Base-by-base conservation (phyloP, 2,113 vertebrate species). In the Cyprinus carpio region DNA sequence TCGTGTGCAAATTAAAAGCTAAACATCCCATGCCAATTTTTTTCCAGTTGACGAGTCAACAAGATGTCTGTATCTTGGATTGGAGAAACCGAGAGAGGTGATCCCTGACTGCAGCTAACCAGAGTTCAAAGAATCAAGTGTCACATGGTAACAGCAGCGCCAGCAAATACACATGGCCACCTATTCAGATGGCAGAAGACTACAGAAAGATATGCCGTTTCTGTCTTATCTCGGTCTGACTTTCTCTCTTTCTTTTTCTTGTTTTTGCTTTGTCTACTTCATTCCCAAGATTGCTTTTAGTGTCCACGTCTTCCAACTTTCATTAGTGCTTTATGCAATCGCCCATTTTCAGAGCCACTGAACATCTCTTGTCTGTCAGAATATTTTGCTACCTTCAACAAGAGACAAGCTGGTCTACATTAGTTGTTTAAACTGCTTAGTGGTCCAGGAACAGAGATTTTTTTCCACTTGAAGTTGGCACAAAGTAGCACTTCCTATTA, bases 71-170 rank as follows among this genome's bases (percentile, higher is more conserved):
- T 43, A 43, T 16, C 49, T 84, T 37, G 20, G 54, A 79, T 43
- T 75, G 43, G 37, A 75, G 72, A 75, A 78, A 49, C 60, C 51
- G 25, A 79, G 46, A 43, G 40, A 43, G 40, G 40, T 43, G 40
- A 43, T 43, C 40, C 40, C 40, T 43, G 40, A 75, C 76, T 49
- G 65, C 82, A 79, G 62, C 71, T 75, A 82, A 29, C 51, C 46
- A 64, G 25, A 25, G 80, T 84, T 83, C 64, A 84, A 43, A 58
- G 77, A 78, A 87, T 89, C 82, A 88, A 87, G 86, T 87, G 84
- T 84, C 75, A 7, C 27, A 56, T 51, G 43, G 31, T 82, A 85
- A 76, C 75, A 71, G n/a, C 60, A 12, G 43, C 27, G 65, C 49
- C 31, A 56, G 43, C 77, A 6, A 6, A 20, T n/a, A 40, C 74